Percentiles rank a stretch among this genome's conserved stretches.
phyloP scores from a whole-genome alignment of 2,113 vertebrate species.

The Lophotis ruficrista region DNA sequence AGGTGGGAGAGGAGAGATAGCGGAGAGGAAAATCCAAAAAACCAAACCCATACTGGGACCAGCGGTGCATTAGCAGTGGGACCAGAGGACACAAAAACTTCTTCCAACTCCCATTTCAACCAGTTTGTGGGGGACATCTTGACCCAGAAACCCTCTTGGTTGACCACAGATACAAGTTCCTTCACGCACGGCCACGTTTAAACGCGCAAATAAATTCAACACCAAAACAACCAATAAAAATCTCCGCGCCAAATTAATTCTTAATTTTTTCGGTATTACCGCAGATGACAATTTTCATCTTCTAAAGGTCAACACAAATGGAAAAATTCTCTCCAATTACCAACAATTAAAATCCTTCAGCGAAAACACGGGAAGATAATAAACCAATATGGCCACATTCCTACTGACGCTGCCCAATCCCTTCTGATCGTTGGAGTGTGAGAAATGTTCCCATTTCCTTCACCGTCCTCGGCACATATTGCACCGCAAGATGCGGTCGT shows the following conservation, averaged over 20 bases:
- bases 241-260: background rate
- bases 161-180: background rate
- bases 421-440: background rate
- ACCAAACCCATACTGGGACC: background rate
- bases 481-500: background rate
- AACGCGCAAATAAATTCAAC: rapidly evolving
- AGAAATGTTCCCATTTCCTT: background rate
- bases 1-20: background rate
- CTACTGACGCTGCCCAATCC: background rate
- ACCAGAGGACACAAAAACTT: background rate
- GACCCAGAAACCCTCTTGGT: background rate
- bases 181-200: no score
- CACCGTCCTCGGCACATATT: background rate
- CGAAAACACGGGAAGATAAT: background rate
- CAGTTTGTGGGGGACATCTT: background rate
- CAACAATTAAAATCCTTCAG: background rate
- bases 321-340: background rate
- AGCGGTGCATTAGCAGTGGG: background rate
- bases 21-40: no score
- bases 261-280: background rate
- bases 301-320: background rate
- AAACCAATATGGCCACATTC: background rate
- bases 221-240: background rate
- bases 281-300: background rate
- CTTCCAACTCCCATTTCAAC: background rate